phyloP scores from a whole-genome alignment of 2,888 invertebrate genomes.

The Pomacea canaliculata region DNA sequence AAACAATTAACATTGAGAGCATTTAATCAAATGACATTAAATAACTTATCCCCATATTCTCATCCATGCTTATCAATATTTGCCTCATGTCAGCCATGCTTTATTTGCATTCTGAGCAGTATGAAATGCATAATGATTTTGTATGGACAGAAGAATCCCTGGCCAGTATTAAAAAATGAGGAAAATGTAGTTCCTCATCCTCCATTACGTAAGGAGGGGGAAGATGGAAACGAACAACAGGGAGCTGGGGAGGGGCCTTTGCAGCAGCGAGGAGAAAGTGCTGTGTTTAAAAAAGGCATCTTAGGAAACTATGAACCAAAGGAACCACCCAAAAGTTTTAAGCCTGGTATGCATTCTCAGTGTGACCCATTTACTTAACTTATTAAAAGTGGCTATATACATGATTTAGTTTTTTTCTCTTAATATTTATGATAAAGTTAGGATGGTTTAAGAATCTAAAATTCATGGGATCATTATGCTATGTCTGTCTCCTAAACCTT shows the following conservation, averaged over 20 bases:
- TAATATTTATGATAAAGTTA: no score
- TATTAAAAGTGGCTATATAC: background rate
- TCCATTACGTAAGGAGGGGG: background rate
- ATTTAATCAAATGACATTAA: no score
- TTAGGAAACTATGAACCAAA: constrained; percentile 86
- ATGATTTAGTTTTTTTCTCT: background rate
- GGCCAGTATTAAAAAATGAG: background rate
- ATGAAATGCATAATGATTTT: no score
- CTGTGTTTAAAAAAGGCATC: constrained; percentile 61
- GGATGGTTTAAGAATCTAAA: no score
- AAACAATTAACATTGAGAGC: no score
- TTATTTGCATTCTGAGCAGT: no score
- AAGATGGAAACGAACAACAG: background rate
- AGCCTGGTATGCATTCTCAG: constrained; percentile 10
- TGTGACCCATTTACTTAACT: no score
- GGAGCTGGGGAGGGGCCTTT: background rate
- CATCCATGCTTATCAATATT: no score
- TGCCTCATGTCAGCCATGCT: no score
- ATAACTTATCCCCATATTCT: no score
- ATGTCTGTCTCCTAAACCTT: no score
- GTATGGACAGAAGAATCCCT: background rate
- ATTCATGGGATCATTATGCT: no score
- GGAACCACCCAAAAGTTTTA: constrained; percentile 33
- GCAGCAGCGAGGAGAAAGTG: constrained; percentile 28
- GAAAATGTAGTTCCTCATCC: constrained; percentile 15